Base-by-base conservation (phyloP, 2,888 invertebrate genomes). In the Coenonympha arcania region DNA sequence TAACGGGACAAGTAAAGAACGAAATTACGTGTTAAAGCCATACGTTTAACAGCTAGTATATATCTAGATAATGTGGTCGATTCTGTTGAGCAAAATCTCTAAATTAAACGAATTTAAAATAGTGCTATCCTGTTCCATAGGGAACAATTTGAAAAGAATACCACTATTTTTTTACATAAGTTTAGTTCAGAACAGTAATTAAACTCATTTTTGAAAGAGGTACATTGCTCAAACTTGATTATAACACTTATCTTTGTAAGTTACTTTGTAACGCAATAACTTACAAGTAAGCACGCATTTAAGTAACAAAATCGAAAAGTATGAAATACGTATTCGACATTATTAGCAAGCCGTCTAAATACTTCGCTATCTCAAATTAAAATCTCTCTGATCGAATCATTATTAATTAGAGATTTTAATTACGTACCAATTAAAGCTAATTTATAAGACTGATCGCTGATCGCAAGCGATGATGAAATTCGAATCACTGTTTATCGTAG, bases 331-430 rank as follows among this genome's bases (percentile, higher is more conserved):
- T 11, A 20, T 19, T 3, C 43, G 22, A 15, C 43, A 15, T 43
- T n/a, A n/a, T 43, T 31, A 43, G 31, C 31, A 43, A 43, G 22
- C 30, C n/a, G 31, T 31, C 19, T 22, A 18, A 18, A 30, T 5
- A 13, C 8, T 11, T 4, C 11, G 9, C 5, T 43, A 43, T 43
- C 43, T 43, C 5, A 33, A 43, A 43, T 43, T 43, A 31, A 43
- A 43, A 43, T 43, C 43, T 20, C 19, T 30, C 8, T 13, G 13
- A 30, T 31, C 37, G 8, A 9, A 18, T 9, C n/a, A 9, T 20
- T 20, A 9, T 19, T 19, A 1, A 19, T 11, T 4, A 36, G 11
- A 36, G 19, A 20, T 36, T 36, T 20, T 19, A 19, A 36, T 36
- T 36, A 6, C 11, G 11, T 37, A 15, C 8, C 13, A 39, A 33